These are phyloP conservation scores for Neodiprion pinetum DNA, from an alignment of 1,140 invertebrate species.

Conservation along the genomic window DNA sequence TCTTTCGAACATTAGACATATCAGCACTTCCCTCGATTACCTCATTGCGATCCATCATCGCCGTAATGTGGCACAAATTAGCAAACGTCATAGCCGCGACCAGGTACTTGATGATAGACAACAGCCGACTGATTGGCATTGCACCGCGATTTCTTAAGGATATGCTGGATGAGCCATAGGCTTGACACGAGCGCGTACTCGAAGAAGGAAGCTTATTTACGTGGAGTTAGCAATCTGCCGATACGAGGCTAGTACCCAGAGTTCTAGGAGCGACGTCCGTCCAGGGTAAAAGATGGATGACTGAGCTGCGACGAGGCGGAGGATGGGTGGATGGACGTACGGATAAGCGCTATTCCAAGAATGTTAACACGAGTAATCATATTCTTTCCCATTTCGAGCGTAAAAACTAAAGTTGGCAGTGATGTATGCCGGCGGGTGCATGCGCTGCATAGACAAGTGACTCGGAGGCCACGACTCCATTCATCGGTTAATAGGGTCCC, in stretches of 20 bases:
- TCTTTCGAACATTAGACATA: background rate
- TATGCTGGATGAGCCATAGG: background rate
- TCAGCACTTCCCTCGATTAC: background rate
- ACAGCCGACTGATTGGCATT: background rate
- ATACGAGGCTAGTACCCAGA: background rate
- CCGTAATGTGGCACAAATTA: constrained; percentile 8
- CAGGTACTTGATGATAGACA: background rate
- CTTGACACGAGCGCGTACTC: background rate
- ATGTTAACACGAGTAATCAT: constrained; percentile 53
- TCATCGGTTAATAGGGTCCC: constrained; percentile 35
- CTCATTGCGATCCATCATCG: constrained; percentile 11
- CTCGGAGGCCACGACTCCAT: constrained; percentile 47
- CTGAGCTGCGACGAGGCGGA: background rate
- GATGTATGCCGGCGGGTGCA: constrained; percentile 49
- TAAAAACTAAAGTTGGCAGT: constrained; percentile 52
- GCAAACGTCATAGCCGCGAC: background rate
- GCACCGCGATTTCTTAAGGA: background rate
- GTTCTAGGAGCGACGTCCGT: background rate
- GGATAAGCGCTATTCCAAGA: constrained; percentile 44
- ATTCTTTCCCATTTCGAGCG: constrained; percentile 47
- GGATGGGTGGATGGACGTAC: constrained; percentile 20
- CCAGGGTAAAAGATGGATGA: background rate
- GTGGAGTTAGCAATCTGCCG: background rate
- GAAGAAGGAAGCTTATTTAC: background rate
- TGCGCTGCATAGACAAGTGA: constrained; percentile 49